Evolutionary conservation across 2,113 vertebrate species (phyloP).

Genomic region (Zootoca vivipara): DNA sequence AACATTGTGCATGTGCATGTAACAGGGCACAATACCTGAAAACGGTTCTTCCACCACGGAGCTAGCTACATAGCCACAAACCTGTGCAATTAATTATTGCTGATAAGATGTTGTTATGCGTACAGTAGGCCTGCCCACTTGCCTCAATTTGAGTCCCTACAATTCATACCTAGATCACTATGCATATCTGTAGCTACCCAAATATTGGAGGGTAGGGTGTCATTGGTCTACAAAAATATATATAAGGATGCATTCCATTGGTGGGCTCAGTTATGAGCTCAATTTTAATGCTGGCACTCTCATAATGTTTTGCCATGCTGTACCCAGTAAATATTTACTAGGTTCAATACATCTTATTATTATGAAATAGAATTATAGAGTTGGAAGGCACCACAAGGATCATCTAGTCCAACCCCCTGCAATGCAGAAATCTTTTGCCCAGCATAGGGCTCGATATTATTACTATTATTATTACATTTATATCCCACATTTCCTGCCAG

Average conservation of each 20-base stretch:
- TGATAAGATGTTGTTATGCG: not conserved
- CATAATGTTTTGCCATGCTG: not conserved
- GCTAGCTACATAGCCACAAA: not conserved
- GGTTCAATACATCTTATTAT: not conserved
- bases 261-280: not conserved
- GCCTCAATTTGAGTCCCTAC: not conserved
- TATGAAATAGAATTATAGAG: no score
- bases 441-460: no score
- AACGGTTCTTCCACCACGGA: not conserved
- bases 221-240: not conserved
- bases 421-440: no score
- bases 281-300: not conserved
- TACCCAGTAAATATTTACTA: not conserved
- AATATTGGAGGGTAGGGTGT: not conserved
- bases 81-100: not conserved
- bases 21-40: not conserved
- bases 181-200: not conserved
- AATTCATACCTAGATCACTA: not conserved
- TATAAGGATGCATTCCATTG: not conserved
- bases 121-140: not conserved
- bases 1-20: no score
- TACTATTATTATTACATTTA: no score
- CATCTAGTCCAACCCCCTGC: no score
- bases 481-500: no score
- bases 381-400: no score